Base-by-base conservation (phyloP, 2,797 vertebrate species). In the Helarctos malayanus region DNA sequence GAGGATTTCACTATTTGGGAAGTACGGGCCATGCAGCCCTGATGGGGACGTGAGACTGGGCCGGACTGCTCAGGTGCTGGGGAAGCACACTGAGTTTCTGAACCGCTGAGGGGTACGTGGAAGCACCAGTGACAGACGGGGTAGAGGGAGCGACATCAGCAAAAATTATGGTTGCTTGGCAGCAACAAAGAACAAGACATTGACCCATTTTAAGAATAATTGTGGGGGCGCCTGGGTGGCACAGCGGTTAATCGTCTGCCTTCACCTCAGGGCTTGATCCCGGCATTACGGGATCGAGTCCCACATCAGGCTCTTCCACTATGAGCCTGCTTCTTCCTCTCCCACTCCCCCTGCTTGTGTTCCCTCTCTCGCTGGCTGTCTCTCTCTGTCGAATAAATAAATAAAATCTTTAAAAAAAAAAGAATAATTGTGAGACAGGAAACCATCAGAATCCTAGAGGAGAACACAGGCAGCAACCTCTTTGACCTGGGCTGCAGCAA, bases 91-190 rank as follows among this genome's bases (percentile, higher is more conserved):
- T 32, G 23, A 25, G 38, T 65, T 91, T 89, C 35, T 56, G 59
- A 65, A 59, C 0, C 16, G 1, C 9, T 15, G 25, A 91, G 45
- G 41, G 45, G 23, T 57, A 11, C 4, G 0, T 0, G 5, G 45
- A 49, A 10, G 4, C 82, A 6, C 69, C n/a, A 1, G 19, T 11
- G 10, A 59, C 23, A 9, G 8, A 4, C 0, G 12, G 32, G 6
- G 29, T 7, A 9, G n/a, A 65, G 32, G 29, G 23, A 54, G 38
- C 1, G 56, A 73, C 56, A 1, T 13, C 2, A 14, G 14, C 3
- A 52, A 12, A 29, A 7, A 32, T 65, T n/a, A n/a, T 27, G 27
- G 32, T 0, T 15, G 23, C 8, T 32, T 4, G 7, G 13, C 38
- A 21, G 9, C 18, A n/a, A 45, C 41, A 27, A 23, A 83, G 38